Evolutionary conservation across 1,140 invertebrate species (phyloP), one percentile per base, ranked within the genome.

Genomic region (Drosophila sturtevanti): DNA sequence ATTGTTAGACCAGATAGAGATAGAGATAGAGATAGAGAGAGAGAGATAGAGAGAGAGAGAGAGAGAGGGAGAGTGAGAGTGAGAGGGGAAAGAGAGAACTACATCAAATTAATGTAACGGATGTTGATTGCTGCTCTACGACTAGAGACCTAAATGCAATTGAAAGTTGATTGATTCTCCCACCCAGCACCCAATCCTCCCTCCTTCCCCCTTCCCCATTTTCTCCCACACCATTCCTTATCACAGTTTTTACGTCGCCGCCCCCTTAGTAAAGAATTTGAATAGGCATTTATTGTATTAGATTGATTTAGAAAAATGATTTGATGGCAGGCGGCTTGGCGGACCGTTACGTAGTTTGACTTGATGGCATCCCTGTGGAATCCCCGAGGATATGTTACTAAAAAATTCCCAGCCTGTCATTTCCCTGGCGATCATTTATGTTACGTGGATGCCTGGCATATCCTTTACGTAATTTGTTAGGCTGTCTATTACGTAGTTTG

Each of bases 81-180:
- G n/a, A n/a, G n/a, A 18, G 6, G 48, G 14, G 11, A 24, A 41
- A n/a, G 35, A 18, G 41, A 38, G 60, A 62, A 68, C 63, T 79
- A 76, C 79, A 87, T 86, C 64, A 81, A 87, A 87, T 87, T 86
- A 86, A 81, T 87, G 79, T 70, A 79, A 79, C 78, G 82, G 75
- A 81, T 81, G 82, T 79, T 81, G 81, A 87, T 86, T 81, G 82
- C 81, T 81, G 82, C 81, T 63, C 51, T 61, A 24, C 58, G 51
- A 52, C 63, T 44, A 60, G 21, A 38, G 54, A 48, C 54, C 11
- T 52, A 76, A 84, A 85, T 78, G 72, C 62, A 63, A 85, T 85
- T 79, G 72, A 73, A 68, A 44, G 55, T 84, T 85, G 61, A 60
- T 84, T 48, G 64, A 77, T 65, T 79, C 27, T 6, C 6, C 41